phyloP scores from a whole-genome alignment of 1,140 invertebrate genomes.

The Pachypeltis micranthus region DNA sequence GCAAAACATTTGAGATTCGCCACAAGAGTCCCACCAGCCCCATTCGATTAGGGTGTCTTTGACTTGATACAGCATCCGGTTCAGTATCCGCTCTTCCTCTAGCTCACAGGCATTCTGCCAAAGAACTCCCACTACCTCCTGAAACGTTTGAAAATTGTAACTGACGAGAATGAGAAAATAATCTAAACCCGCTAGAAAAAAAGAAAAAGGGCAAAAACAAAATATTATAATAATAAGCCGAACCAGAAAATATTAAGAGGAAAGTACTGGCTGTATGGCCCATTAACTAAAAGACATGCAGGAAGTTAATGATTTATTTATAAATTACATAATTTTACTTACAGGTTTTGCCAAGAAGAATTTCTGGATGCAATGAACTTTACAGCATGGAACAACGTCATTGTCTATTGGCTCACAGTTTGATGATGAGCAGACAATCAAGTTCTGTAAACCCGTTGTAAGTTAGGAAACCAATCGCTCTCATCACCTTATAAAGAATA shows the following conservation, averaged over 20 bases:
- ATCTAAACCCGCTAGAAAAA: background rate
- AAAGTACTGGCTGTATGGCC: background rate
- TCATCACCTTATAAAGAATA: background rate
- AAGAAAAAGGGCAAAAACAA: background rate
- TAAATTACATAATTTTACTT: too few relatives aligned
- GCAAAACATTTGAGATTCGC: background rate
- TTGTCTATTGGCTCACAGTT: background rate
- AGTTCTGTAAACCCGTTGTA: background rate
- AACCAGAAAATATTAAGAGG: background rate
- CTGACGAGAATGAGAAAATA: background rate
- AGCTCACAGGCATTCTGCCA: background rate
- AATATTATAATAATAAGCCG: background rate
- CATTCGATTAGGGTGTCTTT: background rate
- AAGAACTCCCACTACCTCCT: background rate
- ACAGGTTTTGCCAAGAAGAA: background rate
- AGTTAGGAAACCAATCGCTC: background rate
- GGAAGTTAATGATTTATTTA: background rate
- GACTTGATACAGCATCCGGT: background rate
- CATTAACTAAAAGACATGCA: background rate
- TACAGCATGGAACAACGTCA: background rate
- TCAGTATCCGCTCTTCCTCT: background rate
- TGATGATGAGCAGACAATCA: background rate
- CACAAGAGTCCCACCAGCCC: background rate
- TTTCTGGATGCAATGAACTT: background rate
- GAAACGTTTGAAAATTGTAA: background rate